Evolutionary conservation across 1,140 invertebrate species (phyloP).

Genomic region (Drosophila saltans): DNA sequence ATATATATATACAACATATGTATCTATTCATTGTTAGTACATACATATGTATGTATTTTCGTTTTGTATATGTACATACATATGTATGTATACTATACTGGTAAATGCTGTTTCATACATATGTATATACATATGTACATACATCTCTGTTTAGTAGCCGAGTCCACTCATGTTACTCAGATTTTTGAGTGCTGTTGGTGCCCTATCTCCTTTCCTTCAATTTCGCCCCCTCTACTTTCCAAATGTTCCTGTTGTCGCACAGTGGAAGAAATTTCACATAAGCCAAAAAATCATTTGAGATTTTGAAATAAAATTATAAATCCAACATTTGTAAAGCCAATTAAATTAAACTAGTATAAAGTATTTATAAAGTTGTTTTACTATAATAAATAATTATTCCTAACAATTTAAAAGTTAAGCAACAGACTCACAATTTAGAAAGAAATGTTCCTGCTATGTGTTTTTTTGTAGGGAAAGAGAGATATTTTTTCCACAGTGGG

Average conservation of each 20-base stretch:
- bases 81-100: neutral
- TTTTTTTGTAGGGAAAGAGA: neutral
- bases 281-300: neutral
- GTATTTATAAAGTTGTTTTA: too few species aligned
- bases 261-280: neutral
- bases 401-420: too few species aligned
- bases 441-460: too few species aligned
- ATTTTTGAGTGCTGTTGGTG: constrained; percentile 5
- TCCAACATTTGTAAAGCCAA: too few species aligned
- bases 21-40: neutral
- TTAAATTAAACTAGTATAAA: too few species aligned
- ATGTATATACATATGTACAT: constrained; percentile 1
- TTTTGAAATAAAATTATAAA: too few species aligned
- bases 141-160: neutral
- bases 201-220: neutral
- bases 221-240: neutral
- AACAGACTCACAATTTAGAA: too few species aligned
- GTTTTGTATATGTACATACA: neutral
- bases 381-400: too few species aligned
- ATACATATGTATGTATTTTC: neutral
- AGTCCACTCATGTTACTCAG: neutral
- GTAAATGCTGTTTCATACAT: too few species aligned
- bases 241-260: neutral
- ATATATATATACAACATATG: too few species aligned
- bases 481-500: neutral